Evolutionary conservation across 2,888 invertebrate species (phyloP), one percentile per base, ranked within the genome.

Genomic region (Penaeus monodon): DNA sequence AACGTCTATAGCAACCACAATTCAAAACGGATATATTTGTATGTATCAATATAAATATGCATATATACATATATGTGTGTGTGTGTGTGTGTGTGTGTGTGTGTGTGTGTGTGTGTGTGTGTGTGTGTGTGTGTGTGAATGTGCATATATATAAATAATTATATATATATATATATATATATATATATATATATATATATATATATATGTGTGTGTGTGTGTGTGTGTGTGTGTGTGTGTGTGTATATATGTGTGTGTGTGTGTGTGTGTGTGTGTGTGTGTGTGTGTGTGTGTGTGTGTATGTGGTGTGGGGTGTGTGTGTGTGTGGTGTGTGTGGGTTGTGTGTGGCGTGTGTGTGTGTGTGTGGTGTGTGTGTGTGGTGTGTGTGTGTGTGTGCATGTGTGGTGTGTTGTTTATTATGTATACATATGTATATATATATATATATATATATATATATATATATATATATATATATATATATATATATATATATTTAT

Each of bases 121-220:
- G 20, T 29, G 20, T 68, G 20, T 29, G 20, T 10, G 20, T 29
- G 20, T 68, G 2, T 2, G 20, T 3, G 8, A 4, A 8, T 68
- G 8, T 29, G 17, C 8, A 8, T 29, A 8, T 68, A 8, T 29
- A 68, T 68, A 68, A 4, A 68, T 68, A 68, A 4, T 14, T 68
- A 68, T 29, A 68, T 68, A 68, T 29, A 68, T 68, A 7, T 29
- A 68, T 68, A 68, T 29, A 68, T 68, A 68, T 29, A 68, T 68
- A 68, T 29, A 68, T 68, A 68, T 29, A 68, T 68, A 68, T 29
- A 68, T 68, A 68, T 29, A 68, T 68, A 68, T 29, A 68, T 68
- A 68, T 29, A 17, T 68, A 68, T 29, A 17, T 68, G 8, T 29
- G 8, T 68, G 8, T 29, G 8, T 68, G 8, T 29, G 20, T 68